Evolutionary conservation across 2,888 invertebrate genomes (phyloP).

Genomic region (Perdita meconis): DNA sequence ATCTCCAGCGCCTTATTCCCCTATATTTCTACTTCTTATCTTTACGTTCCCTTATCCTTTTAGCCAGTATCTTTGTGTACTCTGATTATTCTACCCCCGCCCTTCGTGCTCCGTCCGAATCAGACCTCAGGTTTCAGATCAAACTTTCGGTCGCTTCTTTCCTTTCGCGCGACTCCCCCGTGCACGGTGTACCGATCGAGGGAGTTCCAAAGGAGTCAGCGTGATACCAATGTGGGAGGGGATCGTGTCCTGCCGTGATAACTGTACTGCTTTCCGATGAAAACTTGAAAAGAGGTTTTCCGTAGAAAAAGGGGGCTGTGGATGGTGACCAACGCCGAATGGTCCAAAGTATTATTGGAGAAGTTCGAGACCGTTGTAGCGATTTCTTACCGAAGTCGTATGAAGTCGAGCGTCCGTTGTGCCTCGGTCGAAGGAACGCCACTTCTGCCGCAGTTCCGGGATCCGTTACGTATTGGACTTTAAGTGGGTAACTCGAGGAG

Average conservation of each 20-base stretch:
- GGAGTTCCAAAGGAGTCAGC: constrained; percentile 63
- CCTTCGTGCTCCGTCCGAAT: background rate
- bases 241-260: constrained; percentile 67
- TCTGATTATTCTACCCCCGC: no score
- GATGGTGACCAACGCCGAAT: constrained; percentile 42
- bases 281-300: constrained; percentile 68
- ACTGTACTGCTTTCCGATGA: constrained; percentile 64
- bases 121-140: constrained; percentile 4
- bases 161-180: constrained; percentile 42
- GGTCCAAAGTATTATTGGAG: constrained; percentile 71
- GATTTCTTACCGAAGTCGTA: constrained; percentile 66
- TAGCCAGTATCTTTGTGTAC: no score
- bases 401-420: constrained; percentile 53
- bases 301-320: constrained; percentile 29
- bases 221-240: constrained; percentile 52
- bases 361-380: constrained; percentile 63
- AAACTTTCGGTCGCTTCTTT: constrained; percentile 4
- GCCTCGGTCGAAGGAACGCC: constrained; percentile 30
- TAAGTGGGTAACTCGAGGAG: constrained; percentile 26
- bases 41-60: no score
- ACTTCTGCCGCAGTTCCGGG: constrained; percentile 12
- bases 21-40: no score
- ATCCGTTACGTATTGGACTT: constrained; percentile 22
- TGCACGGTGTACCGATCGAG: constrained; percentile 37
- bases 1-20: no score